Conservation (phyloP, 1,140 invertebrate genomes). For the Bombus soroeensis region DNA sequence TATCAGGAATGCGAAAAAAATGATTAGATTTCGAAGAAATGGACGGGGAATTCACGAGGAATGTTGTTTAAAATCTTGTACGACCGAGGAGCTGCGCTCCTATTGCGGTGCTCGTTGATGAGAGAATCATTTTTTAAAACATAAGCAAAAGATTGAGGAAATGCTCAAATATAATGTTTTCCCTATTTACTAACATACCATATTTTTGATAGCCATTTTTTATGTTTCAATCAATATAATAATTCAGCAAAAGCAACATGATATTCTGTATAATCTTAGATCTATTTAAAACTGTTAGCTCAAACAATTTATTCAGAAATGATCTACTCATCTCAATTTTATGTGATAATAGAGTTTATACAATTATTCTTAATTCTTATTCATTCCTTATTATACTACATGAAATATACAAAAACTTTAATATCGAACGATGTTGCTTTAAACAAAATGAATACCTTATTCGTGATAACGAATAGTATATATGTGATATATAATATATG, state of each 20-base stretch:
- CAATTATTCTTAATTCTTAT: not conserved
- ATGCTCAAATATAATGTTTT: not conserved
- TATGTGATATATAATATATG: conserved; percentile 7
- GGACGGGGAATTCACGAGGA: conserved; percentile 81
- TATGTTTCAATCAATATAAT: not conserved
- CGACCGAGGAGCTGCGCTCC: conserved; percentile 76
- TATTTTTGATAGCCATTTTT: not conserved
- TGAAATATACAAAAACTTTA: not conserved
- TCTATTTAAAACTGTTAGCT: not conserved
- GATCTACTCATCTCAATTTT: not conserved
- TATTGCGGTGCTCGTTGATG: conserved; percentile 75
- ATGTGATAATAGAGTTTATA: not conserved
- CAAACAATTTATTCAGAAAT: not conserved
- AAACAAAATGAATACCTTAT: not conserved
- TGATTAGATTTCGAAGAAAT: conserved; percentile 75
- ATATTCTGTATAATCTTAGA: not conserved
- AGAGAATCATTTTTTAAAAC: not conserved
- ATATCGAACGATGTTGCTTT: not conserved
- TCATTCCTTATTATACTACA: not conserved
- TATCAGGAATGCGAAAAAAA: conserved; percentile 71
- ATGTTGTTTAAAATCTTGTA: conserved; percentile 81
- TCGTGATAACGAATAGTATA: not conserved
- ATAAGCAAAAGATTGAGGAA: not conserved
- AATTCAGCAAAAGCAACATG: not conserved
- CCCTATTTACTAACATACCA: not conserved